Conservation (phyloP, 2,888 invertebrate species). For the Perizoma affinitatum region DNA sequence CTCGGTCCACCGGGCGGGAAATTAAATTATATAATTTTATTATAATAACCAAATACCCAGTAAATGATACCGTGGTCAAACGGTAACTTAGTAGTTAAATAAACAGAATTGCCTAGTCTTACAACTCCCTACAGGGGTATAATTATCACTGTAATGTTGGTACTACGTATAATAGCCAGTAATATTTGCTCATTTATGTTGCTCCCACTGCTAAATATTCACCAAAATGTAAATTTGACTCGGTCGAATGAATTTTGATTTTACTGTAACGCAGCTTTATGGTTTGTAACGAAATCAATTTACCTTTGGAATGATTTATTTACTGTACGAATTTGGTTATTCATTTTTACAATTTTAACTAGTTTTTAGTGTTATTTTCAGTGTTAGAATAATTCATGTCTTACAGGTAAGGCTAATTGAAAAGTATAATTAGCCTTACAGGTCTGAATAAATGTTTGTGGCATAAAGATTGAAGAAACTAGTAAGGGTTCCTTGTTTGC, state of each 20-base stretch:
- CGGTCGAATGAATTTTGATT: conserved; percentile 46
- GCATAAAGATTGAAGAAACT: too few relatives aligned
- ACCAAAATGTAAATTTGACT: conserved; percentile 50
- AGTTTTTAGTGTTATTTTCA: neutral
- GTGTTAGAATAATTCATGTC: neutral
- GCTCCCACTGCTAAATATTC: conserved; percentile 46
- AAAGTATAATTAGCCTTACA: too few relatives aligned
- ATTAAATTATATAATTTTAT: too few relatives aligned
- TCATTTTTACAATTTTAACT: conserved; percentile 13
- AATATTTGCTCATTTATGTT: conserved; percentile 33
- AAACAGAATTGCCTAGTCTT: conserved; percentile 29
- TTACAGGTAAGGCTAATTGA: too few relatives aligned
- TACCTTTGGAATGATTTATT: conserved; percentile 44
- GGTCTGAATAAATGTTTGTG: too few relatives aligned
- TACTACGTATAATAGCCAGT: conserved; percentile 26
- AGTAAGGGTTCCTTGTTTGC: too few relatives aligned
- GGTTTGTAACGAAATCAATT: conserved; percentile 52
- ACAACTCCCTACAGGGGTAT: conserved; percentile 25
- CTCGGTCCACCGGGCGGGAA: too few relatives aligned
- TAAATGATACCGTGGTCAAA: conserved; percentile 22
- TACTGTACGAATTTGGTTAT: conserved; percentile 27
- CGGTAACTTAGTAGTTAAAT: conserved; percentile 23
- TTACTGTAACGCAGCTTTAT: conserved; percentile 46
- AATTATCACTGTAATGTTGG: conserved; percentile 26
- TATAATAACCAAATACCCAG: too few relatives aligned